Evolutionary conservation across 2,113 vertebrate species (phyloP).

Genomic region (Casuarius casuarius): DNA sequence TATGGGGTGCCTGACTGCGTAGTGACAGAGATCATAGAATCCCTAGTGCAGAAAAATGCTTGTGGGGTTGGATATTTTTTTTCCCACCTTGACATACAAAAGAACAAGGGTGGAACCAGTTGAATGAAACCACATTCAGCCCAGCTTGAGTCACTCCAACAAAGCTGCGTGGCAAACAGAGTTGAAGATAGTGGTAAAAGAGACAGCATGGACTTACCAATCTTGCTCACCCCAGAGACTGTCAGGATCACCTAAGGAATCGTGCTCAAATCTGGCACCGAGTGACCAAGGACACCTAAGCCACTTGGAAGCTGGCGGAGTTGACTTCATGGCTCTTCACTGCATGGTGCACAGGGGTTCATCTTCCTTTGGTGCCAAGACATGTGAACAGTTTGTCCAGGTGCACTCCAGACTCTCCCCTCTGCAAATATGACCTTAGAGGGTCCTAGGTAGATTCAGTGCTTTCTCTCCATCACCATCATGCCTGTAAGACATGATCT

Average conservation of each 20-base stretch:
- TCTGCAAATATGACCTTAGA: not conserved
- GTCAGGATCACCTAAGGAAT: not conserved
- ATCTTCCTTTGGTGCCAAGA: not conserved
- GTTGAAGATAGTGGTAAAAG: not conserved
- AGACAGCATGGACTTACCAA: not conserved
- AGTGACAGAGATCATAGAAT: not conserved
- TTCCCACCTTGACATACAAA: not conserved
- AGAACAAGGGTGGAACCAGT: not conserved
- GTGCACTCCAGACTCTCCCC: not conserved
- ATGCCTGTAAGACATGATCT: not conserved
- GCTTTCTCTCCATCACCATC: not conserved
- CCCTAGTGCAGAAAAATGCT: not conserved
- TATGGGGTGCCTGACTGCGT: accelerated
- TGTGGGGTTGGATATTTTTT: not conserved
- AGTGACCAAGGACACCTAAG: not conserved
- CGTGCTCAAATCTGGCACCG: not conserved
- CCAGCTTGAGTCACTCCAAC: not conserved
- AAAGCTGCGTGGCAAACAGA: not conserved
- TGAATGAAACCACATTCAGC: not conserved
- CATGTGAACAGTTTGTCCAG: accelerated
- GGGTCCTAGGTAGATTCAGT: not conserved
- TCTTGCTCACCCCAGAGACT: accelerated
- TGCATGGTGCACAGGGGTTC: not conserved
- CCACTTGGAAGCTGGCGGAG: not conserved
- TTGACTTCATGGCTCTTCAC: not conserved